Base-by-base conservation (phyloP, 2,113 vertebrate genomes). In the Gymnarchus niloticus region DNA sequence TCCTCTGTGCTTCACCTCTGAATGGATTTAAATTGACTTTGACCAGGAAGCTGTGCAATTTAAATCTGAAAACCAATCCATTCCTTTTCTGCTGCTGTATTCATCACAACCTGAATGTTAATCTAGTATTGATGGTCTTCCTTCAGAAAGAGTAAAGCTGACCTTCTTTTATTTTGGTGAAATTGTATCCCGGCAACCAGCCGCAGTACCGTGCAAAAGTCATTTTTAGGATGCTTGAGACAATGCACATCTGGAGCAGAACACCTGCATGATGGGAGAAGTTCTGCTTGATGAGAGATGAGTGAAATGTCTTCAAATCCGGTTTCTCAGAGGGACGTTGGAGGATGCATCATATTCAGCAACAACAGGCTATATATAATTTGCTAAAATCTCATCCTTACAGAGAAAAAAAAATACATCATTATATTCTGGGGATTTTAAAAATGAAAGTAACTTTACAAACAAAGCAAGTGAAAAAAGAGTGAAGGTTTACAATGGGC, bases 201-300 rank as follows among this genome's bases (percentile, higher is more conserved):
- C 37, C 54, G 82, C 82, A 83, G 33, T 44, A 21, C 56, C 17
- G 56, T 33, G 41, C 17, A 83, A 44, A 44, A 41, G 19, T 9
- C 54, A 19, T 59, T 46, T 83, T 56, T 17, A 0, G 82, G 82
- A 83, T 83, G 33, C 54, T 56, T 12, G 37, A 57, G 52, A 83
- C 56, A 59, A 33, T n/a, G 56, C 82, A 59, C 82, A 83, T 83
- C 82, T 83, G 82, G 82, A 23, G 49, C 56, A 51, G 25, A n/a
- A n/a, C 23, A n/a, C 6, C 10, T 2, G 73, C 37, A 41, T 44
- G 73, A 44, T 14, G 33, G 37, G 73, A 77, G 37, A n/a, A 44
- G 73, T 77, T 77, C 33, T 57, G 37, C 37, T 44, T 59, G 23
- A n/a, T 56, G 82, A 21, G 28, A 82, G 80, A 82, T 37, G n/a